Percentiles rank a stretch among this genome's conserved stretches.
These are phyloP conservation scores for Watsonalla cultraria DNA, from an alignment of 2,888 invertebrate genomes.

Conservation along the genomic window DNA sequence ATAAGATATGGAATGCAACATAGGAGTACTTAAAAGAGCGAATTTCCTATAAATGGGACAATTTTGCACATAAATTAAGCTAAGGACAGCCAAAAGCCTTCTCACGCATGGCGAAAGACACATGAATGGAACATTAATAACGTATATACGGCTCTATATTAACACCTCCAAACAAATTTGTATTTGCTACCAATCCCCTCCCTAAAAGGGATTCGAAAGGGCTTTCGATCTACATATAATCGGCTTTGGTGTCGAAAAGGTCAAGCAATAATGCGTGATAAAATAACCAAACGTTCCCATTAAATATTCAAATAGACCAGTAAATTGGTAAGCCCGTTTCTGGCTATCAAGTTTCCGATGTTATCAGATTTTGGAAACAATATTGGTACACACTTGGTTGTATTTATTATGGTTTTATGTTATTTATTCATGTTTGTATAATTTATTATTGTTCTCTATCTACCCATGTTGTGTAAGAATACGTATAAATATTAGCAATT, in stretches of 20 bases:
- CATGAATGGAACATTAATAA: constrained; percentile 43
- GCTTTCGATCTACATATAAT: background rate
- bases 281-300: background rate
- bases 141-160: constrained; percentile 27
- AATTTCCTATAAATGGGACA: background rate
- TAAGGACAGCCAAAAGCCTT: background rate
- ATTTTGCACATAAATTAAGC: background rate
- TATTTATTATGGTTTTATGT: too few species aligned
- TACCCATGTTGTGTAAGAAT: too few species aligned
- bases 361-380: background rate
- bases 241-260: background rate
- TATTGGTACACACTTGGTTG: too few species aligned
- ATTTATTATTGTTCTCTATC: too few species aligned
- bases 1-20: too few species aligned
- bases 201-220: background rate
- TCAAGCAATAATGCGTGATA: background rate
- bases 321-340: background rate
- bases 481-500: too few species aligned
- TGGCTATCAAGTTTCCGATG: background rate
- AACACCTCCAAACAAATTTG: constrained; percentile 36
- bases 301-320: background rate
- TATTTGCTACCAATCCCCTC: constrained; percentile 12
- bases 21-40: background rate
- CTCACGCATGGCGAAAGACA: constrained; percentile 20
- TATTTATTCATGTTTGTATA: too few species aligned